Evolutionary conservation across 2,888 invertebrate species (phyloP), one percentile per base, ranked within the genome.

Genomic region (Nymphalis polychloros): DNA sequence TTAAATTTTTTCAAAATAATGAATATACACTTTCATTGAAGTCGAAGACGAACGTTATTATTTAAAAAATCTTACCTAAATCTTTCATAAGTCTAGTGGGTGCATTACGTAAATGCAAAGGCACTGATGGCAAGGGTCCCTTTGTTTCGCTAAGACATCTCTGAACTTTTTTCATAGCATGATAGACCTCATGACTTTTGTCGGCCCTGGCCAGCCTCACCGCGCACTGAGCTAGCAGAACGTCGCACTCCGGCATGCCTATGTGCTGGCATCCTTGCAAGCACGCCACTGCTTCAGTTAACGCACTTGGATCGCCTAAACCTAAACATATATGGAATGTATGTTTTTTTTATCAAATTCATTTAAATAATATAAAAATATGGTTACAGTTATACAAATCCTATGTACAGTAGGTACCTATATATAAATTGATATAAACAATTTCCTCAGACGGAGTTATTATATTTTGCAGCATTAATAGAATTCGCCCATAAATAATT

Each of bases 161-260:
- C 81, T 95, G 95, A 20, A 96, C 96, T 68, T 89, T 86, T 74
- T 85, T 88, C 83, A 95, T 92, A 0, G 95, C 95, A 64, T 85
- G 78, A 75, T 94, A 94, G 68, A 92, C 93, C 80, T 95, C 95
- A 17, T 91, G 84, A 49, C 96, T 96, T 83, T 97, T 97, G 8
- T 95, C 95, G 8, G 97, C 96, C 77, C 96, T 90, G 0, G 97
- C 96, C 60, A 97, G 88, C 80, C 97, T 95, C 62, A 95, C 95
- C 3, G 95, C 95, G 80, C 96, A 96, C 80, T 97, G 96, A 17
- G 96, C 96, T 35, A 97, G 84, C 63, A 96, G 86, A 16, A 96
- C 95, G 82, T 96, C 96, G 78, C 96, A 95, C 79, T 97, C 97
- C 0, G 97, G 97, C 96, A 95, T 95, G 10, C 97, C 97, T 50